These are phyloP conservation scores for Suricata suricatta DNA, from an alignment of 2,113 vertebrate genomes.

Conservation along the genomic window DNA sequence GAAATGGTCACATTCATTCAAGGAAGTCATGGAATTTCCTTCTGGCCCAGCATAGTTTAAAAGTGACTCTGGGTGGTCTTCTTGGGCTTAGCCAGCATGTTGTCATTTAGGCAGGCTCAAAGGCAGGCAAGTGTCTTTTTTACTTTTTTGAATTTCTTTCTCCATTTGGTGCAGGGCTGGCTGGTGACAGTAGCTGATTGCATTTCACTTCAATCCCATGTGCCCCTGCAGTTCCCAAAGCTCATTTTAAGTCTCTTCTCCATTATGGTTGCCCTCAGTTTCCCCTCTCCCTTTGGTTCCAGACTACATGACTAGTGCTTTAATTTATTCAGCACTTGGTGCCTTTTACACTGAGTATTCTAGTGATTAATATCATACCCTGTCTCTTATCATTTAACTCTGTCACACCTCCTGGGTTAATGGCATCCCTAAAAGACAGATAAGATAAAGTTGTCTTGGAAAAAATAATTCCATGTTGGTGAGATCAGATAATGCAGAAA, in stretches of 20 bases:
- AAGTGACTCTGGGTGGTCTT: not conserved
- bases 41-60: not conserved
- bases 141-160: not conserved
- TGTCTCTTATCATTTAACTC: slow-evolving; percentile 15
- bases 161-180: not conserved
- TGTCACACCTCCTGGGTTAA: not conserved
- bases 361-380: slow-evolving; percentile 14
- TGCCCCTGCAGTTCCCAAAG: not conserved
- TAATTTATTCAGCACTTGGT: not conserved
- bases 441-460: slow-evolving; percentile 38
- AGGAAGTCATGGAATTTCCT: not conserved
- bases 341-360: not conserved
- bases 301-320: not conserved
- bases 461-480: not conserved
- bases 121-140: not conserved
- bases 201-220: not conserved
- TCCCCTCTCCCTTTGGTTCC: not conserved
- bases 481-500: slow-evolving; percentile 22
- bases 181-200: not conserved
- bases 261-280: not conserved
- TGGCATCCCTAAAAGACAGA: not conserved
- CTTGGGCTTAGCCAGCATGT: not conserved
- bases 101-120: not conserved
- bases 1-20: not conserved
- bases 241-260: not conserved